These are phyloP conservation scores for Seriola dumerili DNA, from an alignment of 2,113 vertebrate genomes.

Conservation along the genomic window DNA sequence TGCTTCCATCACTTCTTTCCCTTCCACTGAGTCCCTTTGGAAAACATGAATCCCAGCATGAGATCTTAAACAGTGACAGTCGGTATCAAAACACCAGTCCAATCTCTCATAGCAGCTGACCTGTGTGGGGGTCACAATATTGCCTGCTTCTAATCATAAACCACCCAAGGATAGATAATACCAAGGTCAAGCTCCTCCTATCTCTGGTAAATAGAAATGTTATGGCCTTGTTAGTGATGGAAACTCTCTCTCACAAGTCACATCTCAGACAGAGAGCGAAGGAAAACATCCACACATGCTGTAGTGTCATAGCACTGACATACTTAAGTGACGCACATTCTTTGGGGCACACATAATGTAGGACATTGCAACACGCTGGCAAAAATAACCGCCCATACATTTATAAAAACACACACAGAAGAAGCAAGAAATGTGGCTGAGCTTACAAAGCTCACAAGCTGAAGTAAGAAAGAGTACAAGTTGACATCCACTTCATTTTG, in stretches of 20 bases:
- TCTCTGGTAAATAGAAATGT: slow-evolving; percentile 56
- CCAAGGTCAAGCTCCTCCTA: slow-evolving; percentile 50
- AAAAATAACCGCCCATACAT: slow-evolving; percentile 37
- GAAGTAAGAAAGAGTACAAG: not conserved
- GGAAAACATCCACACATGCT: slow-evolving; percentile 3
- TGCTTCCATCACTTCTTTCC: slow-evolving; percentile 40
- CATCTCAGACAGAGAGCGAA: not conserved
- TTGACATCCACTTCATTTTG: not conserved
- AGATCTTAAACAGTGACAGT: slow-evolving; percentile 50
- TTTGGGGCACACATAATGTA: not conserved
- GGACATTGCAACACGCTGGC: slow-evolving; percentile 12
- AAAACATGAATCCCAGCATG: slow-evolving; percentile 55
- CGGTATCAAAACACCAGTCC: slow-evolving; percentile 50
- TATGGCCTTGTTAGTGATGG: slow-evolving; percentile 42
- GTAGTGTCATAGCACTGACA: slow-evolving; percentile 12
- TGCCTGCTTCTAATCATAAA: slow-evolving; percentile 57
- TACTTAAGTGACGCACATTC: slow-evolving; percentile 4
- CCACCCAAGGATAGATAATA: slow-evolving; percentile 48
- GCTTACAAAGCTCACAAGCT: not conserved
- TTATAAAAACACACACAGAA: not conserved
- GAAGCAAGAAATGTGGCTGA: not conserved
- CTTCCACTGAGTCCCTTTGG: slow-evolving; percentile 43
- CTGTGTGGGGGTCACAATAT: slow-evolving; percentile 46
- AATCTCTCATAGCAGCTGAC: slow-evolving; percentile 53
- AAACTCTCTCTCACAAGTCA: not conserved